Evolutionary conservation across 1,140 invertebrate genomes (phyloP), one percentile per base, ranked within the genome.

Genomic region (Popillia japonica): DNA sequence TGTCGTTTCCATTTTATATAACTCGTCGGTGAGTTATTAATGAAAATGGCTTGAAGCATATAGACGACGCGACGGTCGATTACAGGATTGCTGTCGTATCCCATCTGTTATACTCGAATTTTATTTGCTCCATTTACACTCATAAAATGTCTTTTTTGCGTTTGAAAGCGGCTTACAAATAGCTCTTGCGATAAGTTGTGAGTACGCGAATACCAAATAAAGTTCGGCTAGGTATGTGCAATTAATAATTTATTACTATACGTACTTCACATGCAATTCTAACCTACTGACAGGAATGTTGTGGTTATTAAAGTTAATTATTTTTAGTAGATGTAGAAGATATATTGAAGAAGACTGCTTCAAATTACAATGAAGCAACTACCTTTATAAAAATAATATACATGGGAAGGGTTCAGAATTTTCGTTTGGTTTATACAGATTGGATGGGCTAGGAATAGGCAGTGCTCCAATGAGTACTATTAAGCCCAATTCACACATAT

Each of bases 71-170:
- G 27, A 34, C 27, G 27, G 27, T 68, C 14, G 61, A 23, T 68
- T 68, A 27, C 27, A 23, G 61, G 27, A 34, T 68, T 20, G 61
- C 17, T 34, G 20, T 68, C 61, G 27, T 23, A 68, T 68, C 22
- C 61, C 61, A 68, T 22, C 61, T 68, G 61, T 68, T 68, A 34
- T 68, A 22, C 22, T 68, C 22, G 22, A 68, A 68, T 22, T 68
- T 68, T 68, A 34, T 68, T 34, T 34, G 27, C 20, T 68, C 27
- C 22, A 22, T 68, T 22, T 17, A 22, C 11, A 22, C 22, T 22
- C 61, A 68, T 68, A 68, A 68, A 27, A 68, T 23, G 61, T 20
- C 11, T 68, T 34, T 55, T 17, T 55, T n/a, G 14, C 48, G n/a
- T 55, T 55, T 55, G 17, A n/a, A 55, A 55, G 17, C 48, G 17